Base-by-base conservation (phyloP, 2,113 vertebrate genomes). In the Sialia sialis region DNA sequence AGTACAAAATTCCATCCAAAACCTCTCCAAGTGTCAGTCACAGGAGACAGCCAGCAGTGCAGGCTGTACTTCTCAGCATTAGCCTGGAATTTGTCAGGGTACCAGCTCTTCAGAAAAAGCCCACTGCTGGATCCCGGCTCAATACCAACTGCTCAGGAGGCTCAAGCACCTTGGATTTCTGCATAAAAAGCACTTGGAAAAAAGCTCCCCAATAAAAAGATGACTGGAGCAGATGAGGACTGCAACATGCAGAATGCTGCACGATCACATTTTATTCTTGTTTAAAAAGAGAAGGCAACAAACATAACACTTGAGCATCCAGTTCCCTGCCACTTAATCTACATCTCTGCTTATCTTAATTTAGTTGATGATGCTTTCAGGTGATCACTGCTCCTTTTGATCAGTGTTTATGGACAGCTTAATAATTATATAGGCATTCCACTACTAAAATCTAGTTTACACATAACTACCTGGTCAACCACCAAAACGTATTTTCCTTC, bases 201-300 rank as follows among this genome's bases (percentile, higher is more conserved):
- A 72, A 49, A 56, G 34, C 0, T 43, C 52, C 46, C n/a, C 18
- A 43, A n/a, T 34, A 43, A 80, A 74, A 67, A 52, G 10, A 43
- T 1, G 2, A 39, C 7, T 11, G 41, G 29, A 86, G 34, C 30
- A 62, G 41, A 52, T 26, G 66, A 94, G 36, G 25, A 55, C 1
- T 74, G 59, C 16, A 73, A 68, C 21, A 21, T 1, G 27, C 60
- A 84, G 49, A 89, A 63, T 3, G 43, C 56, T 70, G 59, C 87
- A 58, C 0, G 17, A 54, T 52, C 76, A 23, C n/a, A 12, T 63
- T 89, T 68, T 77, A 41, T 52, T 83, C 84, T 72, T 12, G 1
- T 83, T 88, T 73, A 59, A 87, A 84, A 85, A 94, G 9, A 85
- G 34, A 62, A 44, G 68, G 74, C 75, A 91, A 81, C 34, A 87